Evolutionary conservation across 2,888 invertebrate genomes (phyloP).

Genomic region (Tineola bisselliella): DNA sequence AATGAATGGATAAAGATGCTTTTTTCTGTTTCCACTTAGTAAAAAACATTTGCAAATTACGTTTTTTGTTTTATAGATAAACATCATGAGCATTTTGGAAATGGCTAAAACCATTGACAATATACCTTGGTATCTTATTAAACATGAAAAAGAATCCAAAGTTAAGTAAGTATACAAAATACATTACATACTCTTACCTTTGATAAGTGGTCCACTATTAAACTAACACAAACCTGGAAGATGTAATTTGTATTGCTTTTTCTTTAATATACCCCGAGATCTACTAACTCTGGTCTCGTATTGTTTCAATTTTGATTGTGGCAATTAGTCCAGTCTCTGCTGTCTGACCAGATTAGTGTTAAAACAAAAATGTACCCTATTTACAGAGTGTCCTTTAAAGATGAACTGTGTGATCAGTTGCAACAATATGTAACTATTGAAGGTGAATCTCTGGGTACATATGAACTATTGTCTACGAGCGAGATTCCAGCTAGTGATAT

Average conservation of each 20-base stretch:
- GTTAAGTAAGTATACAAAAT: conserved; percentile 41
- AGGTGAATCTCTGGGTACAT: conserved; percentile 34
- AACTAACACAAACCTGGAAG: no score
- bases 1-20: no score
- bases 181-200: no score
- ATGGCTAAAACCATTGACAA: conserved; percentile 37
- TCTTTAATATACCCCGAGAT: no score
- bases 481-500: conserved; percentile 42
- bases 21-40: no score
- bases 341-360: no score
- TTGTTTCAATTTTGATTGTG: no score
- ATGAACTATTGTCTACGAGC: conserved; percentile 34
- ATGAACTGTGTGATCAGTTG: conserved; percentile 38
- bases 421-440: conserved; percentile 51
- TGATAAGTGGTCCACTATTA: no score
- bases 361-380: not conserved
- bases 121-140: conserved; percentile 27
- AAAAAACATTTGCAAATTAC: no score
- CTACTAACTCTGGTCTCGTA: no score
- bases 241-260: no score
- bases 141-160: not conserved
- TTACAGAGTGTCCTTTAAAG: conserved; percentile 47
- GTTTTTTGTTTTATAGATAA: conserved; percentile 32
- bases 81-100: conserved; percentile 34
- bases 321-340: no score